Percentiles rank a stretch among this genome's conserved stretches.
Evolutionary conservation across 1,140 invertebrate species (phyloP).

Genomic region (Platorchestia sp.): DNA sequence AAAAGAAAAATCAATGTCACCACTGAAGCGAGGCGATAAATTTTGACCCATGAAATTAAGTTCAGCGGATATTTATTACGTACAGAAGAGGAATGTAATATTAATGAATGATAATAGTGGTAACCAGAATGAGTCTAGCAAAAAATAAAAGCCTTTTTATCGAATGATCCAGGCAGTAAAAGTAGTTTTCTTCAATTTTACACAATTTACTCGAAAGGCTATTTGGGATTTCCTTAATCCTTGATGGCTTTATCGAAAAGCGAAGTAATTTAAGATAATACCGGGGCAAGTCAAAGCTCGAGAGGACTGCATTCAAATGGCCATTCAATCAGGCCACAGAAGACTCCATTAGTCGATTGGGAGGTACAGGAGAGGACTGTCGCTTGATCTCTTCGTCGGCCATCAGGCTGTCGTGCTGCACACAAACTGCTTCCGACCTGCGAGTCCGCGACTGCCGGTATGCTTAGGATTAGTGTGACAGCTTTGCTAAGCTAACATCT

Average conservation of each 20-base stretch:
- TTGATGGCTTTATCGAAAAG: background rate
- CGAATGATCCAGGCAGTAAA: background rate
- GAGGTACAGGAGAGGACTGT: background rate
- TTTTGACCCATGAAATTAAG: background rate
- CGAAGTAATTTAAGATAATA: background rate
- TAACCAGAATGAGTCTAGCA: background rate
- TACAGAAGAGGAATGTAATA: background rate
- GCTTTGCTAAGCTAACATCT: background rate
- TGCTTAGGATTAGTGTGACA: background rate
- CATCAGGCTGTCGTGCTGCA: background rate
- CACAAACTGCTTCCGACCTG: too few relatives aligned
- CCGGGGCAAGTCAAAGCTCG: background rate
- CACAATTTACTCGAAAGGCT: background rate
- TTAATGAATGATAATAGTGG: background rate
- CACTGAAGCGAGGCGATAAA: background rate
- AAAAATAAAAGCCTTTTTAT: background rate
- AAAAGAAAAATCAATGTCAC: too few relatives aligned
- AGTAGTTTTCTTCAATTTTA: background rate
- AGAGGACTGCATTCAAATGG: constrained; percentile 13
- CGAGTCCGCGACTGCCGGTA: background rate
- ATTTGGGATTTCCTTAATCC: background rate
- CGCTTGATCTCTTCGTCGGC: background rate
- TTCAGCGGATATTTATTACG: background rate
- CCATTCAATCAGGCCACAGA: constrained; percentile 38
- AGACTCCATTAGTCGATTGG: constrained; percentile 42